Evolutionary conservation across 2,888 invertebrate genomes (phyloP), one percentile per base, ranked within the genome.

Genomic region (Erebia palarica): DNA sequence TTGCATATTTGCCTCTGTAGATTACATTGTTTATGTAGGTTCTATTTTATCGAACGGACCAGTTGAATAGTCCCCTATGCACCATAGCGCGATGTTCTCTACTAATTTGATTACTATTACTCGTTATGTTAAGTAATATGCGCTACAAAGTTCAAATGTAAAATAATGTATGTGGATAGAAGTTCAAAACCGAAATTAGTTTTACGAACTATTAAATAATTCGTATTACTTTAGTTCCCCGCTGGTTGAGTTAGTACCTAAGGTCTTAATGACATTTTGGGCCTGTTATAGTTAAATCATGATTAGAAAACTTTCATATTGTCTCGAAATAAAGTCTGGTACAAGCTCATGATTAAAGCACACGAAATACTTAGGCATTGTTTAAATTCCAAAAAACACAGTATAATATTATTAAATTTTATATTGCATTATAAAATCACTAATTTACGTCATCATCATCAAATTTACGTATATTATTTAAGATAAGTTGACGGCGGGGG

Each of bases 171-270:
- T 44, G 57, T 42, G 18, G 53, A 16, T 27, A 10, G 36, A 53
- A 65, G 65, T 65, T 55, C 57, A 16, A 57, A 65, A 44, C 44
- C 18, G 42, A 68, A 71, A 63, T 58, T 71, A 53, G 59, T 59
- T 68, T 69, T 49, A n/a, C 13, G 16, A 65, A 60, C 59, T 64
- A 65, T 7, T 58, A 44, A 68, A 58, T 68, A 64, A 64, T 71
- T 70, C 60, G 44, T 51, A 57, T 65, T 59, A 66, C 66, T 70
- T 65, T 21, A 27, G 63, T 21, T 64, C 18, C 63, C 51, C 10
- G 9, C 47, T 36, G 51, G 14, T 36, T 51, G 21, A 44, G 27
- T 58, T 57, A 64, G 1, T 27, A 21, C 63, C 21, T 21, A 27
- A n/a, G n/a, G 51, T 65, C 21, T 53, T 53, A 11, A 16, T 51